Evolutionary conservation across 2,888 invertebrate genomes (phyloP).

Genomic region (Romanomermis culicivorax): DNA sequence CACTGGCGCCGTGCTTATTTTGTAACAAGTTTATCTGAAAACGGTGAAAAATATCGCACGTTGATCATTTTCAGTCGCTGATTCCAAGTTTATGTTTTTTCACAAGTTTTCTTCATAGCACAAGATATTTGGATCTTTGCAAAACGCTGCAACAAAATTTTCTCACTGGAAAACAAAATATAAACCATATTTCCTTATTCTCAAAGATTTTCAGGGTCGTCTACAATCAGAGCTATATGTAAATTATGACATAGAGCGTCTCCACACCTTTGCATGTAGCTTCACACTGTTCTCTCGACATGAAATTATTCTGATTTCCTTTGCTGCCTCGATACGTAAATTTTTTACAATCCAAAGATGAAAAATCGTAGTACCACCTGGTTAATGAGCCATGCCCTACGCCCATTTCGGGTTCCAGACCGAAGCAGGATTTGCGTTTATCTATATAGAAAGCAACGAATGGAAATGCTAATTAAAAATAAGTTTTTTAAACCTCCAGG

Average conservation of each 20-base stretch:
- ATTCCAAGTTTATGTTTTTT: no score
- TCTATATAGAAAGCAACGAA: background rate
- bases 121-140: no score
- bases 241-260: no score
- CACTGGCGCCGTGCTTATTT: no score
- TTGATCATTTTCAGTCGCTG: no score
- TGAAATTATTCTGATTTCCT: conserved; percentile 10
- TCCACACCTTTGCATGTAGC: no score
- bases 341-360: conserved; percentile 16
- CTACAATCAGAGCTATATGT: no score
- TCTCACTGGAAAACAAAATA: background rate
- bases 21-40: no score
- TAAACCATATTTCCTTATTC: background rate
- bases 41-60: no score
- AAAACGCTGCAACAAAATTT: no score
- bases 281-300: conserved; percentile 15
- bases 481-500: conserved; percentile 1
- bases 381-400: background rate
- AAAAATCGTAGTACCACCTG: conserved; percentile 21
- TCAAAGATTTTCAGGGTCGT: background rate
- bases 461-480: background rate
- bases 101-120: no score
- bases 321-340: conserved; percentile 5
- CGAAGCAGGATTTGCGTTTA: background rate
- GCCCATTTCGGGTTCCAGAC: background rate